Evolutionary conservation across 1,140 invertebrate genomes (phyloP), one percentile per base, ranked within the genome.

Genomic region (Agraylea sexmaculata): DNA sequence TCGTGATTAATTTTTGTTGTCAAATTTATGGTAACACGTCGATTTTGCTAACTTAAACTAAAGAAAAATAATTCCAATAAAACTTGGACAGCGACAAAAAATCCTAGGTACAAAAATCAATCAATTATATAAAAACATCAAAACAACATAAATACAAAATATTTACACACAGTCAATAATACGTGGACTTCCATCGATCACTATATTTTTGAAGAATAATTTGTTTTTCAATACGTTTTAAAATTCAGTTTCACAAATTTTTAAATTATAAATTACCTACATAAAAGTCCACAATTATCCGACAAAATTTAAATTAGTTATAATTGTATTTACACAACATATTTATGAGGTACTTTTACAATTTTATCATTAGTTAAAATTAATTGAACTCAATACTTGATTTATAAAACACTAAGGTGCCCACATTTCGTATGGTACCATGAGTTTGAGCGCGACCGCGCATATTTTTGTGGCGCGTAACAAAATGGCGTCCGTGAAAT

Each of bases 251-350:
- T 18, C 37, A 19, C 22, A 15, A 16, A 37, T 37, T 11, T 32
- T 11, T 8, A 11, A 35, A 35, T 35, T 17, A 18, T 15, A 34
- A 2, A 8, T 18, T 10, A 32, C 30, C 8, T 12, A 32, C 19
- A 2, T 32, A 18, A 32, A n/a, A n/a, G n/a, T n/a, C n/a, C 11
- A 37, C 12, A 22, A 37, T 13, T 12, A 37, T 37, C n/a, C n/a
- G n/a, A n/a, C n/a, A n/a, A n/a, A n/a, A n/a, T 20, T n/a, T 12
- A 16, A 15, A 12, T 22, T 21, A 25, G 27, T 37, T 37, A 37
- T 25, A 25, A 37, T 25, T 37, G 21, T 25, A 37, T 37, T 37
- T 21, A 25, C 18, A 37, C 35, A 37, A 37, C 27, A 25, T 21
- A 37, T 23, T 25, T 37, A 37, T 37, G 23, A 25, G 27, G 12